Evolutionary conservation across 2,113 vertebrate genomes (phyloP), one percentile per base, ranked within the genome.

Genomic region (Elgaria multicarinata): DNA sequence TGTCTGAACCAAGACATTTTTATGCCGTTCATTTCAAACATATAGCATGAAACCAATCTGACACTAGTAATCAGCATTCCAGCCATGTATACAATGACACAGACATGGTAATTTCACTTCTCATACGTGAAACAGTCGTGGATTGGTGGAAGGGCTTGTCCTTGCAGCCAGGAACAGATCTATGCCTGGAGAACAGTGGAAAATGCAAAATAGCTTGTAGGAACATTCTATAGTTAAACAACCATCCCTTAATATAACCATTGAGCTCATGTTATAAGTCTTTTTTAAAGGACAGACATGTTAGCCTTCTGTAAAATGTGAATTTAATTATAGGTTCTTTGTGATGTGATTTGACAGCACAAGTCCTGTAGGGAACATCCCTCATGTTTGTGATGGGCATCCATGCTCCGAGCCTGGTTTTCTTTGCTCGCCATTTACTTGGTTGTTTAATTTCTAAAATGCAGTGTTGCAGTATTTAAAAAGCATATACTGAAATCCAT

Each of bases 261-360:
- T 33, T 22, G 55, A 67, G 58, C 16, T 81, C 39, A 50, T 64
- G 3, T 58, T 74, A 67, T n/a, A 44, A 39, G 42, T 64, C 79
- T 83, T 88, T 87, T 79, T 81, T 55, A 82, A 88, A 83, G 36
- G 75, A 53, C 55, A 67, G 42, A 66, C 31, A 53, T 69, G 50
- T 87, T 87, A 77, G 53, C 79, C 55, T 87, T 58, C 50, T 69
- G 36, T 55, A 44, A 87, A 87, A 77, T 82, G 36, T 42, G 24
- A 46, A 22, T 46, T 86, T 92, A 90, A 93, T 93, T 92, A 92
- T 71, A 89, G 42, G 50, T 80, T 83, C 28, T 67, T 33, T 81
- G 50, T 81, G 42, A 39, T 42, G 39, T 36, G 64, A 79, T 80
- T 64, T 85, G 33, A 53, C 74, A 85, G 53, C 53, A 81, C 75